Evolutionary conservation across 2,797 vertebrate genomes (phyloP).

Genomic region (Amblyraja radiata): DNA sequence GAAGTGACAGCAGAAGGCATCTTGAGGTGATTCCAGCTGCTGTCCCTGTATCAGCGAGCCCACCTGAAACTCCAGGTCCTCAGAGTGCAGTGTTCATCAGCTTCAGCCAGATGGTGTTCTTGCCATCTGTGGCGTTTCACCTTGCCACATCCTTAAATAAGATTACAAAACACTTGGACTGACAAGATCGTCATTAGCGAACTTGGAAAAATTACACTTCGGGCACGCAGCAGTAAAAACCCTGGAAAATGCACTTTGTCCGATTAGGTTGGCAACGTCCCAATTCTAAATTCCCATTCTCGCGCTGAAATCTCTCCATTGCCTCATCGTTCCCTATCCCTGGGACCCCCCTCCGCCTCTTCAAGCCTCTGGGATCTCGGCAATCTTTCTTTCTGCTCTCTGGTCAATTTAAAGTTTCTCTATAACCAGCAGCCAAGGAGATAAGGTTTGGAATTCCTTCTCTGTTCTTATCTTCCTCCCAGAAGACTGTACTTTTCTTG

Average conservation of each 20-base stretch:
- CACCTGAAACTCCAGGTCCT: background rate
- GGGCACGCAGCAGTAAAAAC: background rate
- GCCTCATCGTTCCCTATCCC: background rate
- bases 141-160: background rate
- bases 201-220: background rate
- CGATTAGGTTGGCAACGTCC: background rate
- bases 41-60: background rate
- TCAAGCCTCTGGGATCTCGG: background rate
- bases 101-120: background rate
- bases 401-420: background rate
- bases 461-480: background rate
- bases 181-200: background rate
- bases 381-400: background rate
- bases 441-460: background rate
- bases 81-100: background rate
- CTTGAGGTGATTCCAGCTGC: background rate
- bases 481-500: no score
- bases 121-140: no score
- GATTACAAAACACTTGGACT: background rate
- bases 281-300: background rate
- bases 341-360: background rate
- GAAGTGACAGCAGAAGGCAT: background rate
- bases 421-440: background rate
- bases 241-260: background rate
- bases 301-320: background rate